Evolutionary conservation across 2,888 invertebrate genomes (phyloP).

Genomic region (Microplitis manilae): DNA sequence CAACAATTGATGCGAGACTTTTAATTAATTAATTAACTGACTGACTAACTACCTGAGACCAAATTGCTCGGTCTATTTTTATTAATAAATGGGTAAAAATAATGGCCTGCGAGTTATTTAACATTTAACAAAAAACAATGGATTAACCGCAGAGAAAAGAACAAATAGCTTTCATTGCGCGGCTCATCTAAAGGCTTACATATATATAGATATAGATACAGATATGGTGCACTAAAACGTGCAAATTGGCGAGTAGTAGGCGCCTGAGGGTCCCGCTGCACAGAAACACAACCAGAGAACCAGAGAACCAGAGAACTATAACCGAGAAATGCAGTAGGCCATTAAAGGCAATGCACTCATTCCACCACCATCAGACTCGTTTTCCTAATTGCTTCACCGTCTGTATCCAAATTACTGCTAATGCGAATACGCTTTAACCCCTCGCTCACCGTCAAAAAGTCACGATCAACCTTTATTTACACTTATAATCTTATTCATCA

Average conservation of each 20-base stretch:
- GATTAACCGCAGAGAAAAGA: neutral
- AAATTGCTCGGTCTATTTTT: no score
- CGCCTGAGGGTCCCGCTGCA: neutral
- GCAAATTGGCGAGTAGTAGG: conserved; percentile 25
- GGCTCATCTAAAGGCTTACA: neutral
- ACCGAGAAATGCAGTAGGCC: conserved; percentile 18
- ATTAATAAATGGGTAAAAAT: neutral
- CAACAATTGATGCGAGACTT: neutral
- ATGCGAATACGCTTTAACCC: neutral
- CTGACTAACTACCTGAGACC: neutral
- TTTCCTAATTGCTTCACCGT: conserved; percentile 27
- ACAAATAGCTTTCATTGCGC: conserved; percentile 20
- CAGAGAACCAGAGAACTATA: conserved; percentile 11
- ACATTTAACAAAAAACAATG: conserved; percentile 22
- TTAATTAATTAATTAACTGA: neutral
- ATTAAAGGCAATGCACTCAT: conserved; percentile 24
- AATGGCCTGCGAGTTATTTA: conserved; percentile 14
- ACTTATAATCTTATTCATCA: conserved; percentile 1
- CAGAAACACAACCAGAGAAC: neutral
- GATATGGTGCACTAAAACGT: conserved; percentile 22
- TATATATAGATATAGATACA: neutral
- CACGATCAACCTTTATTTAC: conserved; percentile 4
- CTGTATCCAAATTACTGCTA: conserved; percentile 31
- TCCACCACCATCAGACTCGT: conserved; percentile 21
- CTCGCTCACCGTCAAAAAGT: neutral